These are phyloP conservation scores for Helicoverpa assulta DNA, from an alignment of 2,888 invertebrate species.

Conservation along the genomic window DNA sequence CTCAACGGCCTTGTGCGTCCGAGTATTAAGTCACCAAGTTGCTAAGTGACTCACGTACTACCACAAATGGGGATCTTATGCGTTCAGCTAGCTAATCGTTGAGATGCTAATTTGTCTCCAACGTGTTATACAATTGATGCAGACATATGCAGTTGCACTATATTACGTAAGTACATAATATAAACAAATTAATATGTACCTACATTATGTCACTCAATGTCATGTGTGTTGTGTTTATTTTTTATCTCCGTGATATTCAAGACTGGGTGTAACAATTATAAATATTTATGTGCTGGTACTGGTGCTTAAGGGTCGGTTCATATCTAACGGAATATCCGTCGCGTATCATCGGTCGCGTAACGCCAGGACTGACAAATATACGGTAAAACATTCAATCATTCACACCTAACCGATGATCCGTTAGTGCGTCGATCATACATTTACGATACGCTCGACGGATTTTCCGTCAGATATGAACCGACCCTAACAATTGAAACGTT, in stretches of 20 bases:
- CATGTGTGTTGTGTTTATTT: constrained; percentile 30
- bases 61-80: constrained; percentile 66
- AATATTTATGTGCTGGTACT: constrained; percentile 2
- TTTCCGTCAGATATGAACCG: too few species aligned
- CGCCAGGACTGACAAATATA: too few species aligned
- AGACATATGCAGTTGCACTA: constrained; percentile 30
- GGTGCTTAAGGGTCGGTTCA: too few species aligned
- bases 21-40: constrained; percentile 71
- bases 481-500: constrained; percentile 7
- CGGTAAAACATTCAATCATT: too few species aligned
- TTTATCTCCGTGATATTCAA: constrained; percentile 33
- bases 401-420: too few species aligned
- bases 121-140: constrained; percentile 38
- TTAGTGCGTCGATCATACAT: too few species aligned
- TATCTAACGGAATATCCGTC: too few species aligned
- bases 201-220: constrained; percentile 34
- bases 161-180: constrained; percentile 9
- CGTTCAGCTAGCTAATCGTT: constrained; percentile 40
- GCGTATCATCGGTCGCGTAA: too few species aligned
- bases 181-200: constrained; percentile 29
- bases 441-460: too few species aligned
- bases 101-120: constrained; percentile 61
- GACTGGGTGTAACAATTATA: constrained; percentile 3
- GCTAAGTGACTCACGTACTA: constrained; percentile 68
- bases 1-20: constrained; percentile 55